Conservation (phyloP, 1,140 invertebrate species). For the Galendromus occidentalis region DNA sequence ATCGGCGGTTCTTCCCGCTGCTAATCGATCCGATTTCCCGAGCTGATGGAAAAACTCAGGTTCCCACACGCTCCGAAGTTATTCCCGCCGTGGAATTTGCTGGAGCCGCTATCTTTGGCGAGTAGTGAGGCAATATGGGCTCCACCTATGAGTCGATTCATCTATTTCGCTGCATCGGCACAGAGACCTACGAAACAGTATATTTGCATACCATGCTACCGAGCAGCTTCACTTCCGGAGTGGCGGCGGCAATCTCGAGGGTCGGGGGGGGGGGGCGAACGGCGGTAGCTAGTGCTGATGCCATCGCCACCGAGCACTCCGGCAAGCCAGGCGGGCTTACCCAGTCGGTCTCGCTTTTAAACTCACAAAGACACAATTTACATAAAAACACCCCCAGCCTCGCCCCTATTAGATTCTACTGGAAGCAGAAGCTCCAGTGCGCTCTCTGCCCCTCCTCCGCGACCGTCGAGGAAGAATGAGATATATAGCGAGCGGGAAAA, state of each 20-base stretch:
- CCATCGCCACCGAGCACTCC: no score
- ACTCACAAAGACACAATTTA: conserved; percentile 11
- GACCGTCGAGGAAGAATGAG: not conserved
- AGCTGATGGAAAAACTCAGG: no score
- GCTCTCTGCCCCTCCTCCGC: not conserved
- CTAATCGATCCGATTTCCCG: no score
- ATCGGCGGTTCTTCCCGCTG: no score
- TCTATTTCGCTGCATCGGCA: no score
- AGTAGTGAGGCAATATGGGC: no score
- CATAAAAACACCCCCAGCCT: conserved; percentile 7
- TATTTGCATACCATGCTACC: no score
- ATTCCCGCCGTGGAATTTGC: no score
- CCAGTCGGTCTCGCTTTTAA: not conserved
- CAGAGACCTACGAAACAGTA: no score
- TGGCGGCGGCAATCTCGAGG: not conserved
- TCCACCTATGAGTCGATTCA: no score
- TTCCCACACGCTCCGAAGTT: no score
- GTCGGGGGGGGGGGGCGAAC: not conserved
- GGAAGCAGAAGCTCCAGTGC: not conserved
- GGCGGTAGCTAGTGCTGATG: not conserved
- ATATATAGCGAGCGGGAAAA: not conserved
- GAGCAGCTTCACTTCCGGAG: not conserved
- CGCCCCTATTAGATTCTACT: not conserved
- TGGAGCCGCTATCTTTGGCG: no score
- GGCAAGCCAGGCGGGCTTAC: not conserved